phyloP scores from a whole-genome alignment of 30 jellyfish, hydroid and myxozoan genomes.

The Chrysaora quinquecirrha region DNA sequence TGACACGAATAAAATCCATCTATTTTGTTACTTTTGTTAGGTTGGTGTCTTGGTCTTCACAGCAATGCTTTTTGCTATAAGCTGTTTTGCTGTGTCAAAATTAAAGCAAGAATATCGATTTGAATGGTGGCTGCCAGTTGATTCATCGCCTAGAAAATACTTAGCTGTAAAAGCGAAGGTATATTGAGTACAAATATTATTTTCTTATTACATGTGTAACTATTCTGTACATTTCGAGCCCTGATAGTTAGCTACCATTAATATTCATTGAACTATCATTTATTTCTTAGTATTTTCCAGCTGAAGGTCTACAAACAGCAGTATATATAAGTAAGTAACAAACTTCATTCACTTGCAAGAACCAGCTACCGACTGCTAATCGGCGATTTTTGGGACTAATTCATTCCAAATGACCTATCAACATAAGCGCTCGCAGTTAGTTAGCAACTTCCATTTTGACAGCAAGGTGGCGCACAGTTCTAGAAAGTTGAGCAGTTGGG shows the following conservation, averaged over 20 bases:
- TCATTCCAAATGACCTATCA: too few species aligned
- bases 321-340: constrained; percentile 11
- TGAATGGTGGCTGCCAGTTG: constrained; percentile 44
- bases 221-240: neutral
- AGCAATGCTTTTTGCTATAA: neutral
- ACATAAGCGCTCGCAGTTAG: too few species aligned
- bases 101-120: constrained; percentile 37
- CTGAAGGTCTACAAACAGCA: constrained; percentile 32
- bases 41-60: neutral
- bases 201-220: neutral
- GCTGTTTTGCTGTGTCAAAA: constrained; percentile 33
- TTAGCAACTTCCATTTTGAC: too few species aligned
- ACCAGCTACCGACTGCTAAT: too few species aligned
- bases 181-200: too few species aligned
- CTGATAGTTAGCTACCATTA: too few species aligned
- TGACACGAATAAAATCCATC: too few species aligned
- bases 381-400: too few species aligned
- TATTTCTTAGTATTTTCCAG: constrained; percentile 38
- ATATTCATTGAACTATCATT: too few species aligned
- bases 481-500: too few species aligned
- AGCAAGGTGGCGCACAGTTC: too few species aligned
- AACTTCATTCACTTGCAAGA: too few species aligned
- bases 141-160: constrained; percentile 36
- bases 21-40: neutral
- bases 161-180: constrained; percentile 15